Base-by-base conservation (phyloP, 2,888 invertebrate genomes). In the Aricia artaxerxes region DNA sequence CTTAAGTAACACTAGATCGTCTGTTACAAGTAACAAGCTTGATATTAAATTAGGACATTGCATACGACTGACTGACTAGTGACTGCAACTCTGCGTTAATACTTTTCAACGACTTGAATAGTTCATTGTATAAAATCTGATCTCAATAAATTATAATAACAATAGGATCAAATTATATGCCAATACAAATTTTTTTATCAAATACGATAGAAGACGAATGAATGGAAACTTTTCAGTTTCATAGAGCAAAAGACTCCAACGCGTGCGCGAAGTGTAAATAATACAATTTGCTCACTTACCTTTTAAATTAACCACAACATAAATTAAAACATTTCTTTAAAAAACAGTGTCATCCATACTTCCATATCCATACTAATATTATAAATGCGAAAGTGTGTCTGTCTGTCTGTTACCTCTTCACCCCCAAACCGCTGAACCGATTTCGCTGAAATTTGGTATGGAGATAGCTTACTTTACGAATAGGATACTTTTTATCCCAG, bases 21-120 rank as follows among this genome's bases (percentile, higher is more conserved):
- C 35, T 31, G 76, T 76, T 76, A 76, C 24, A 76, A 49, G 76
- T 49, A 53, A 76, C 44, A 24, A 49, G 76, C 76, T 57, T 31
- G 76, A 76, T 76, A 53, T 76, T 76, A 31, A 76, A 57, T 76
- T 76, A 53, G 76, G 24, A 76, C 76, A 31, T 53, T 57, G 49
- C 75, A 49, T 40, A 75, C 44, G 44, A 44, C 49, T 44, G 73
- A 31, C 11, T 24, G 49, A 49, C 11, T 75, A 31, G 4, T 24
- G 49, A 49, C 11, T 75, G 11, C 44, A 69, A 64, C 64, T 64
- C 24, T 64, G 64, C 31, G 24, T 64, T 24, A 64, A 31, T 61
- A 61, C 60, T 72, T 72, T 69, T 24, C 72, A 40, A 38, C 38
- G 72, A 35, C 64, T 64, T 31, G 61, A 24, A 64, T 0, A 31